Evolutionary conservation across 2,113 vertebrate species (phyloP), one percentile per base, ranked within the genome.

Genomic region (Forbesichthys agassizii): DNA sequence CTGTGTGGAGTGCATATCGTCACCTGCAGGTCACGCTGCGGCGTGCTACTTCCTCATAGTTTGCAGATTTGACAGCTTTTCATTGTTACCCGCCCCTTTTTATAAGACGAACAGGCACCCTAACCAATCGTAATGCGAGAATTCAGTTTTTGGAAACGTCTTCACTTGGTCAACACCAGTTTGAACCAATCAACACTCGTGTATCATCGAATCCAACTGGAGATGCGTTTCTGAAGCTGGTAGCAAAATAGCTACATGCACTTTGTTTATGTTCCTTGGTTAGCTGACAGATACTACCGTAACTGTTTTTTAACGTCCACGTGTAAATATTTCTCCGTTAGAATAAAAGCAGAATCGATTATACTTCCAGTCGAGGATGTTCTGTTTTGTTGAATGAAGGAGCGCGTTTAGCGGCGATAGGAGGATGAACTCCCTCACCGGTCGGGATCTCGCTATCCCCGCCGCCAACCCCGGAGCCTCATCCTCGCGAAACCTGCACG

Each of bases 401-500:
- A 74, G 71, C 78, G 1, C 77, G 77, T 76, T 77, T 56, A 75
- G 86, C 87, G 72, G 81, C 76, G 79, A 74, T 69, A 73, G 90
- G 88, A 93, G 88, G 91, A 98, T 98, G 96, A 96, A 88, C 90
- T 90, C 92, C 81, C 87, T 88, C 88, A 87, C 81, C 88, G 91
- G 91, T 84, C 91, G 92, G 93, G 92, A 90, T 79, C 88, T 91
- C 61, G 73, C 89, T 76, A 84, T 92, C 80, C 89, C 90, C 76
- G 90, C 87, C 47, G 91, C 90, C 78, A 94, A 90, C 67, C 85
- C 93, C 74, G 92, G 91, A 85, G 90, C 93, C 82, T 78, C 94
- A 73, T 87, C 95, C 62, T 88, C 94, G 58, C 91, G 96, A 88
- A 93, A 94, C 78, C 85, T 97, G 71, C 96, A 96, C 81, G 96